phyloP scores from a whole-genome alignment of 2,797 vertebrate genomes.

The Pteronotus mesoamericanus region DNA sequence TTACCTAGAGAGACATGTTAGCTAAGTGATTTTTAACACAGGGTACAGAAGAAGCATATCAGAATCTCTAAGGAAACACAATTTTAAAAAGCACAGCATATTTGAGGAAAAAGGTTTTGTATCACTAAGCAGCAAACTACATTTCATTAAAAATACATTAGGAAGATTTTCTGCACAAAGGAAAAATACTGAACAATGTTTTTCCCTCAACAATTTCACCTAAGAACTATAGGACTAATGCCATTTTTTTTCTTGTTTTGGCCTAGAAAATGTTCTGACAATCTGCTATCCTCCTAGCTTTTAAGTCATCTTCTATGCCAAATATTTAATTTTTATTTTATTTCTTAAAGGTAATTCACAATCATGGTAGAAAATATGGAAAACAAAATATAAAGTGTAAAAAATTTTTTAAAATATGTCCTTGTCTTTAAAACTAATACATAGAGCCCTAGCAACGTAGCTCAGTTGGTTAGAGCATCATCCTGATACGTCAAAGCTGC shows the following conservation, averaged over 20 bases:
- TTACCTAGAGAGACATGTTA: not conserved
- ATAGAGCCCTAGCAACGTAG: not conserved
- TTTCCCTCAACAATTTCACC: not conserved
- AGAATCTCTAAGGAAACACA: not conserved
- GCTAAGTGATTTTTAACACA: not conserved
- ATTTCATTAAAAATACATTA: not conserved
- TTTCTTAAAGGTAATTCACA: slow-evolving; percentile 20
- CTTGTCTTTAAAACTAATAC: slow-evolving; percentile 7
- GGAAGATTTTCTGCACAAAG: not conserved
- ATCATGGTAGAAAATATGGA: not conserved
- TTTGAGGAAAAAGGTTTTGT: slow-evolving; percentile 23
- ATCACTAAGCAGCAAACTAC: slow-evolving; percentile 6
- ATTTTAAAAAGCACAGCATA: not conserved
- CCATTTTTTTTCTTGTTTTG: not conserved
- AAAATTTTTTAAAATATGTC: slow-evolving; percentile 11
- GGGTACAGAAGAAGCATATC: not conserved
- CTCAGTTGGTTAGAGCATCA: not conserved
- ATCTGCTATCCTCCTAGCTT: not conserved
- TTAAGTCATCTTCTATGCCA: not conserved
- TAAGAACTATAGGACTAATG: not conserved
- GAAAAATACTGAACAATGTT: not conserved
- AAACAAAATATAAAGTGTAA: not conserved
- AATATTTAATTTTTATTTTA: slow-evolving; percentile 26
- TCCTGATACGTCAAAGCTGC: not conserved
- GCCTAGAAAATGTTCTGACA: slow-evolving; percentile 19